Base-by-base conservation (phyloP, 2,113 vertebrate species). In the Protomyctophum bolini region DNA sequence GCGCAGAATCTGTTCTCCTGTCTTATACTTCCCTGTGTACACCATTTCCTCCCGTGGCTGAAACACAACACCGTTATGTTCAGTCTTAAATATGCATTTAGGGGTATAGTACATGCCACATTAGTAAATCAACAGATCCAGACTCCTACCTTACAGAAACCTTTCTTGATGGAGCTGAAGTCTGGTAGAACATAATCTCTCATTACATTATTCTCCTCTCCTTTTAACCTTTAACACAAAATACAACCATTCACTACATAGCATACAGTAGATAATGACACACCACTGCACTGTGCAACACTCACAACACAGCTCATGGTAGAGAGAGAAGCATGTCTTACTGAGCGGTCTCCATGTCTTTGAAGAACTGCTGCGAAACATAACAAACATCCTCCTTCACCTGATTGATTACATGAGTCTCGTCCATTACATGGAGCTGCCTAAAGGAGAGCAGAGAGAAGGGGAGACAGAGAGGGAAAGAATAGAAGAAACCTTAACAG, bases 341-440 rank as follows among this genome's bases (percentile, higher is more conserved):
- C 97, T 97, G 97, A 59, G 97, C 96, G 49, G 92, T 92, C 76
- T 97, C 95, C 97, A 98, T 96, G 86, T 99, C 98, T 73, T 93
- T 96, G 83, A 95, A 97, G 80, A 99, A 99, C 66, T 98, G 94
- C 85, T 96, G 96, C 29, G 98, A 98, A 41, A 99, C 97, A 0
- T 98, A 99, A 83, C 97, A 99, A 14, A 99, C 97, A 68, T 99
- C 98, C 91, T 99, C 98, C 82, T 99, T 99, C 69, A 98, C 98
- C 86, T 99, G 98, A 86, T 98, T 99, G 87, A 99, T 97, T 48
- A 99, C 98, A 58, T 98, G 94, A 0, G 96, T 98, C 87, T 99
- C 98, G 88, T 99, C 97, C 98, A 99, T 99, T 77, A 99, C 98
- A 33, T 99, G 98, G 5, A 99, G 80, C 80, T 99, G 98, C 28